Evolutionary conservation across 2,113 vertebrate genomes (phyloP).

Genomic region (Macroglossus sobrinus): DNA sequence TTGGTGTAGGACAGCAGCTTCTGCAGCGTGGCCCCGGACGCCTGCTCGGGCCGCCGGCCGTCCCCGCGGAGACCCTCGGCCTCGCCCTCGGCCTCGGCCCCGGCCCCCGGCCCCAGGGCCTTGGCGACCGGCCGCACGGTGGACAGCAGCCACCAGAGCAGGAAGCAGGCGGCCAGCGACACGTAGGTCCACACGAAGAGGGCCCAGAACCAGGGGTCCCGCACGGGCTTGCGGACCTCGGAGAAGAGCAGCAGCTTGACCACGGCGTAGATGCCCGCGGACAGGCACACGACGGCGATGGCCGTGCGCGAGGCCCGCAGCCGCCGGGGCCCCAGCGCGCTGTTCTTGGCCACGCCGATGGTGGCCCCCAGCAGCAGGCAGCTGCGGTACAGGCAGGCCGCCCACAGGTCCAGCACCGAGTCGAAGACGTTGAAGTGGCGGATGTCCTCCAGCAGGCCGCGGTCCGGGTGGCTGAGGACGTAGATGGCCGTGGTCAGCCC

Average conservation of each 20-base stretch:
- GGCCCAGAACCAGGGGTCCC: slow-evolving; percentile 90
- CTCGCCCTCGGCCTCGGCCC: slow-evolving; percentile 36
- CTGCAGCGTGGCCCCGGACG: slow-evolving; percentile 89
- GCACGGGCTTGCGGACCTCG: slow-evolving; percentile 84
- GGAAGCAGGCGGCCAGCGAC: slow-evolving; percentile 80
- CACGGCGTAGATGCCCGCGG: slow-evolving; percentile 87
- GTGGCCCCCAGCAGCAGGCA: slow-evolving; percentile 89
- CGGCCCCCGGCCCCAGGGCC: slow-evolving; percentile 52
- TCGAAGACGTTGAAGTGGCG: slow-evolving; percentile 87
- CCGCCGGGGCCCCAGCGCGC: slow-evolving; percentile 84
- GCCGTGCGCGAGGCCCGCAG: slow-evolving; percentile 78
- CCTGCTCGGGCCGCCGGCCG: slow-evolving; percentile 58
- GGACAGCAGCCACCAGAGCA: slow-evolving; percentile 88
- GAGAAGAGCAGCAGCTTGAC: slow-evolving; percentile 93
- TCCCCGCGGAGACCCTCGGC: slow-evolving; percentile 44
- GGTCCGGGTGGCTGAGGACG: slow-evolving; percentile 78
- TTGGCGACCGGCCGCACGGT: slow-evolving; percentile 70
- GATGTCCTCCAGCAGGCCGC: slow-evolving; percentile 84
- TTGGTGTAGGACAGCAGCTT: slow-evolving; percentile 93
- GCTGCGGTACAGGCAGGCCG: slow-evolving; percentile 85
- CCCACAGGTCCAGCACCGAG: slow-evolving; percentile 93
- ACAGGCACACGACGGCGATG: slow-evolving; percentile 84
- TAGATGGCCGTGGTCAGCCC: slow-evolving; percentile 89
- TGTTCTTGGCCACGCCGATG: slow-evolving; percentile 89
- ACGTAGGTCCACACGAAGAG: slow-evolving; percentile 91